These are phyloP conservation scores for Lytechinus variegatus DNA, from an alignment of 35 echinoderm and acorn worm species.

Conservation along the genomic window DNA sequence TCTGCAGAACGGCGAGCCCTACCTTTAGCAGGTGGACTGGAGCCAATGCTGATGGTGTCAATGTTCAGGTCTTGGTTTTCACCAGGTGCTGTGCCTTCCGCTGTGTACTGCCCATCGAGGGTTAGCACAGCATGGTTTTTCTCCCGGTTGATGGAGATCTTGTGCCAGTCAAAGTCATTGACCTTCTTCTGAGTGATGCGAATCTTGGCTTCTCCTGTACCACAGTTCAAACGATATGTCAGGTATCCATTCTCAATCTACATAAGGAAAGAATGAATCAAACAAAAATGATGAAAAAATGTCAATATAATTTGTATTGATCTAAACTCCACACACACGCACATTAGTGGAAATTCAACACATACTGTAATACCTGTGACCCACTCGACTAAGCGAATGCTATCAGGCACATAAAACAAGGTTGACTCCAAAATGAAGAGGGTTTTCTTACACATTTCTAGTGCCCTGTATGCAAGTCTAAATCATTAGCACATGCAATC, in stretches of 20 bases:
- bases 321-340: no score
- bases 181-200: constrained; percentile 69
- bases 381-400: no score
- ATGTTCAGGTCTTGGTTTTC: constrained; percentile 86
- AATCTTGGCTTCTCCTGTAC: constrained; percentile 81
- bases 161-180: constrained; percentile 86
- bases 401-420: no score
- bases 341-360: no score
- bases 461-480: no score
- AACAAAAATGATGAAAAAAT: neutral
- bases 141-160: constrained; percentile 70
- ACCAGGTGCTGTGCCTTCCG: constrained; percentile 76
- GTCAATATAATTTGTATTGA: no score
- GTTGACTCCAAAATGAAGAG: no score
- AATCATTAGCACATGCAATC: no score
- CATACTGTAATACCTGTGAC: no score
- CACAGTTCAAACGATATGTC: constrained; percentile 85
- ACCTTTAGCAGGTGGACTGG: neutral
- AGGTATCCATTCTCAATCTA: constrained; percentile 83
- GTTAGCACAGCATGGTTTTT: constrained; percentile 79
- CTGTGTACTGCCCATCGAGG: constrained; percentile 76
- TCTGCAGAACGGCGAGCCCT: constrained; percentile 44
- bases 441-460: no score
- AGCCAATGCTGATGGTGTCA: constrained; percentile 77
- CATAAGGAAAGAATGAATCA: neutral